phyloP scores from a whole-genome alignment of 35 echinoderm and acorn worm genomes.

The Strongylocentrotus purpuratus region DNA sequence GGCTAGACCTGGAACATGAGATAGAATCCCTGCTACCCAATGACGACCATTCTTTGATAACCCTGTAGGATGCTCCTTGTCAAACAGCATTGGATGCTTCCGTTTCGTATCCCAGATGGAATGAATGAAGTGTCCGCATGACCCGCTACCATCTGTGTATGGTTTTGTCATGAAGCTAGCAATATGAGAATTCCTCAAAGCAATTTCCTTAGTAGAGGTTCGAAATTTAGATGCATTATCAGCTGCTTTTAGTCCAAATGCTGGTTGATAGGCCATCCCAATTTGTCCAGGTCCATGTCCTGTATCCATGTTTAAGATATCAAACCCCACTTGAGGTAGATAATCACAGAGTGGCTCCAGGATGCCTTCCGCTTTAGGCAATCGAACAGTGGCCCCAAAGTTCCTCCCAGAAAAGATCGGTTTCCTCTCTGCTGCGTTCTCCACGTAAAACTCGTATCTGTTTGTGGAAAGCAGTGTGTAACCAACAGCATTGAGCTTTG shows the following conservation, averaged over 20 bases:
- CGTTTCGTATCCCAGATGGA: conserved; percentile 66
- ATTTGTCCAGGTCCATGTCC: conserved; percentile 68
- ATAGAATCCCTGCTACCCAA: conserved; percentile 68
- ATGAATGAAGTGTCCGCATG: conserved; percentile 68
- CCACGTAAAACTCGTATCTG: conserved; percentile 69
- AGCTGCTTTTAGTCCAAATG: conserved; percentile 67
- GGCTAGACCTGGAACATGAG: conserved; percentile 62
- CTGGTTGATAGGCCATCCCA: conserved; percentile 68
- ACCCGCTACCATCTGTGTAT: conserved; percentile 50
- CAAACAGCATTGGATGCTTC: conserved; percentile 49
- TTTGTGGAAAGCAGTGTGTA: conserved; percentile 54
- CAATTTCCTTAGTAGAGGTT: conserved; percentile 72
- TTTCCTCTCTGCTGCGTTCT: conserved; percentile 54
- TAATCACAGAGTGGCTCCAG: conserved; percentile 45
- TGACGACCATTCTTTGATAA: conserved; percentile 61
- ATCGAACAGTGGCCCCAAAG: conserved; percentile 50
- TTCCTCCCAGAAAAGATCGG: conserved; percentile 55
- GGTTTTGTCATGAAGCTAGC: conserved; percentile 71
- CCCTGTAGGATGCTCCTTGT: conserved; percentile 36
- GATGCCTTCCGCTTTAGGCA: conserved; percentile 23
- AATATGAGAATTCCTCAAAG: conserved; percentile 48
- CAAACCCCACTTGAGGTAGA: conserved; percentile 70
- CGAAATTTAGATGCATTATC: conserved; percentile 71
- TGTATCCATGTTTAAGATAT: conserved; percentile 68
- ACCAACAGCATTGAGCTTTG: conserved; percentile 37